Percentiles rank a stretch among this genome's conserved stretches.
These are phyloP conservation scores for Auanema freiburgensis DNA, from an alignment of 2,888 invertebrate species.

Conservation along the genomic window DNA sequence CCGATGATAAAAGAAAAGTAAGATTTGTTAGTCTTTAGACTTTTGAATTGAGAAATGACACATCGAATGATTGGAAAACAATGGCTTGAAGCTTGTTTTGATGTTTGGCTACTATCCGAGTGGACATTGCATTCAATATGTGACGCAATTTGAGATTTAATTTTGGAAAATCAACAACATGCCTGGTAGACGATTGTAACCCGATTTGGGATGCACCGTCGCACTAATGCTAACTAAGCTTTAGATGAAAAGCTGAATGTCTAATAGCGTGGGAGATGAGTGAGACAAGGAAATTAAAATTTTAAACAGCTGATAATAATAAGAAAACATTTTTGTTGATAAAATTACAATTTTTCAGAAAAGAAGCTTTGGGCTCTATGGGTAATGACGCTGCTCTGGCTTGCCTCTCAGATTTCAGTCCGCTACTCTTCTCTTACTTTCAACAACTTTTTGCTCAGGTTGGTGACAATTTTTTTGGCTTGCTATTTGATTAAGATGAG, in stretches of 20 bases:
- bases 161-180: neutral
- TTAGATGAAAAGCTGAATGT: slow-evolving; percentile 4
- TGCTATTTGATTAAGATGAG: no score
- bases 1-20: slow-evolving; percentile 95
- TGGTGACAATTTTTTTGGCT: slow-evolving; percentile 6
- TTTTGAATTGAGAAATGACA: neutral
- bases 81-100: no score
- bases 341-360: slow-evolving; percentile 71
- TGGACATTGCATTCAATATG: no score
- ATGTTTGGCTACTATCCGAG: no score
- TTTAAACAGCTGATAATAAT: slow-evolving; percentile 9
- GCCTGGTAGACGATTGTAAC: no score
- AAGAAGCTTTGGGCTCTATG: slow-evolving; percentile 98
- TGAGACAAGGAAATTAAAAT: slow-evolving; percentile 3
- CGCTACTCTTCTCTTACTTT: slow-evolving; percentile 93
- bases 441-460: slow-evolving; percentile 98
- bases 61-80: slow-evolving; percentile 1
- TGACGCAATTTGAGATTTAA: neutral
- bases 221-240: neutral
- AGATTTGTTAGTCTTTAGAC: slow-evolving; percentile 9
- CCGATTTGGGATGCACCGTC: no score
- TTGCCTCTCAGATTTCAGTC: slow-evolving; percentile 91
- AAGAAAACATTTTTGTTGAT: no score
- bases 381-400: slow-evolving; percentile 97
- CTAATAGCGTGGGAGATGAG: slow-evolving; percentile 10